Percentiles rank a stretch among this genome's conserved stretches.
Evolutionary conservation across 2,888 invertebrate species (phyloP).

Genomic region (Teinopalpus imperialis): DNA sequence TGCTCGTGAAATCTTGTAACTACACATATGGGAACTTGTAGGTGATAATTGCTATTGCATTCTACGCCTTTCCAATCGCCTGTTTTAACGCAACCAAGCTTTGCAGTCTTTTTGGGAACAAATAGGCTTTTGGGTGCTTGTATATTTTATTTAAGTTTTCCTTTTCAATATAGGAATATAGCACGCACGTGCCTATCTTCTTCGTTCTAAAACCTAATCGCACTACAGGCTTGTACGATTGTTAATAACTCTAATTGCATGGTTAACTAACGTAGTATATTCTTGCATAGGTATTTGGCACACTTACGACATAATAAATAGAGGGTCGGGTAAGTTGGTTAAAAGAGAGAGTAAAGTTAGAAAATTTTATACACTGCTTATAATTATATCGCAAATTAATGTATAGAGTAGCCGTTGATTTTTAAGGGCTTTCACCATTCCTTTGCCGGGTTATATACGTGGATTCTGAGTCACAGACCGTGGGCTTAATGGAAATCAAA

Average conservation of each 20-base stretch:
- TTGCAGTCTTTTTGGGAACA: constrained; percentile 20
- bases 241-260: constrained; percentile 12
- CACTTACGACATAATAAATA: constrained; percentile 2
- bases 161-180: neutral
- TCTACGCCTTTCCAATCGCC: constrained; percentile 26
- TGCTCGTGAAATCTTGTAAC: constrained; percentile 22
- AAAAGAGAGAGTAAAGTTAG: constrained; percentile 20
- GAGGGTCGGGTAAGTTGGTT: constrained; percentile 19
- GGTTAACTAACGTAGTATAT: constrained; percentile 8
- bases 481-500: too few relatives aligned
- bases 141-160: neutral
- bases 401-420: too few relatives aligned
- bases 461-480: too few relatives aligned
- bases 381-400: constrained; percentile 11
- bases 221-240: constrained; percentile 1
- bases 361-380: constrained; percentile 8
- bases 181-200: constrained; percentile 5
- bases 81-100: constrained; percentile 11
- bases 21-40: constrained; percentile 20
- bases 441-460: too few relatives aligned
- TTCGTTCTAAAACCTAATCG: constrained; percentile 7
- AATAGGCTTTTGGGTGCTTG: constrained; percentile 21
- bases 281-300: constrained; percentile 4
- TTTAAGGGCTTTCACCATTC: too few relatives aligned
- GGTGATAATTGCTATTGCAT: constrained; percentile 23